Evolutionary conservation across 2,797 vertebrate genomes (phyloP).

Genomic region (Florisuga fusca): DNA sequence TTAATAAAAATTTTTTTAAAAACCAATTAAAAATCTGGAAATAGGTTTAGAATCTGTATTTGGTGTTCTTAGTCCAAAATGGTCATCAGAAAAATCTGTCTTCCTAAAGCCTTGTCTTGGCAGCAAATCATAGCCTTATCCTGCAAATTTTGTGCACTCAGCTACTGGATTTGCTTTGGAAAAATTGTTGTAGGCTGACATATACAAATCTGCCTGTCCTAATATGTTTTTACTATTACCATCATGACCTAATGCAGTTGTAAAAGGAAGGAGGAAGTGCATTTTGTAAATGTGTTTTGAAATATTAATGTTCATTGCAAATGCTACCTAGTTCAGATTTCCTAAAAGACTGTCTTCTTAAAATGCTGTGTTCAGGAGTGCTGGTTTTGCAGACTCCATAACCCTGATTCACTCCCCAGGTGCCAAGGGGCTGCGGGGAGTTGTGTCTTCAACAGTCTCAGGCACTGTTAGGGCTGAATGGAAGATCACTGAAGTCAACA

Average conservation of each 20-base stretch:
- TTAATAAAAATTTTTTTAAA: accelerated
- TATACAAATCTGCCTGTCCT: neutral
- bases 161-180: neutral
- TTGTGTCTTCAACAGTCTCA: accelerated
- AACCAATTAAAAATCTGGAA: accelerated
- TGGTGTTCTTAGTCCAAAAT: neutral
- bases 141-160: neutral
- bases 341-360: neutral
- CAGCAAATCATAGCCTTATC: neutral
- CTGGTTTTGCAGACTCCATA: neutral
- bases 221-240: neutral
- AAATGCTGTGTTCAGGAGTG: neutral
- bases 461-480: neutral
- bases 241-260: neutral
- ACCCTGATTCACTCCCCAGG: neutral
- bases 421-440: accelerated
- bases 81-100: neutral
- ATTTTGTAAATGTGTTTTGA: constrained; percentile 19
- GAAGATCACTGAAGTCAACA: neutral
- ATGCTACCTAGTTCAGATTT: neutral
- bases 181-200: neutral
- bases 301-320: neutral
- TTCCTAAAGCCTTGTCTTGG: neutral
- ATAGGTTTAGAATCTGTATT: neutral
- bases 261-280: neutral